phyloP scores from a whole-genome alignment of 2,113 vertebrate genomes.

The Oryzias woworae region DNA sequence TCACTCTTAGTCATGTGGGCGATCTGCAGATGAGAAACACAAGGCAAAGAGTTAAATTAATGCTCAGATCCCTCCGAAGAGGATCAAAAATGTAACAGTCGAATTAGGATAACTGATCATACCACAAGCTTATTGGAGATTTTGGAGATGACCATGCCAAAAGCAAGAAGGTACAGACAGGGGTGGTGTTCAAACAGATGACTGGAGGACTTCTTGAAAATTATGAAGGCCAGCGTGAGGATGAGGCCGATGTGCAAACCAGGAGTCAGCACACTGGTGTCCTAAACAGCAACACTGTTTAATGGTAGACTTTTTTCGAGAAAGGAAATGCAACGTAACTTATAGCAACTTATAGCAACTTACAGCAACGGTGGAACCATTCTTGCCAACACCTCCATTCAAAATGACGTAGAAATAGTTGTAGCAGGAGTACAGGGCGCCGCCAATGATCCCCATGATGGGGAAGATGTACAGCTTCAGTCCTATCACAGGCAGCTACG shows the following conservation, averaged over 20 bases:
- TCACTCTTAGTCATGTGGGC: constrained; percentile 98
- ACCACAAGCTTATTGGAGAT: constrained; percentile 97
- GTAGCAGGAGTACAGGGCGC: constrained; percentile 86
- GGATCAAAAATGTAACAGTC: too few relatives aligned
- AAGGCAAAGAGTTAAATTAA: neutral
- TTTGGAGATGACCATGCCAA: constrained; percentile 93
- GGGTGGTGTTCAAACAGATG: constrained; percentile 90
- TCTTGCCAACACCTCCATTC: constrained; percentile 93
- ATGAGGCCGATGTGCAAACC: constrained; percentile 90
- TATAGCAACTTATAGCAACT: constrained; percentile 5
- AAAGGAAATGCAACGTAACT: too few relatives aligned
- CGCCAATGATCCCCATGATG: constrained; percentile 85
- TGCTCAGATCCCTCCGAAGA: neutral
- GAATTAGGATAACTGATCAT: constrained; percentile 29
- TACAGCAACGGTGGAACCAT: constrained; percentile 96
- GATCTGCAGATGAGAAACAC: constrained; percentile 68
- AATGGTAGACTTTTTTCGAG: neutral
- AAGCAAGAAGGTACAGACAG: constrained; percentile 91
- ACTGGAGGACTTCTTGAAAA: constrained; percentile 94
- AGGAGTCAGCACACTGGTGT: constrained; percentile 94
- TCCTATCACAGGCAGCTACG: constrained; percentile 81
- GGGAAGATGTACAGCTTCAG: constrained; percentile 84
- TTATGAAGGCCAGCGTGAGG: constrained; percentile 88
- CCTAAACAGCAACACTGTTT: constrained; percentile 70
- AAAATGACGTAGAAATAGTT: constrained; percentile 95